These are phyloP conservation scores for Zaprionus davidi DNA, from an alignment of 1,140 invertebrate genomes.

Conservation along the genomic window DNA sequence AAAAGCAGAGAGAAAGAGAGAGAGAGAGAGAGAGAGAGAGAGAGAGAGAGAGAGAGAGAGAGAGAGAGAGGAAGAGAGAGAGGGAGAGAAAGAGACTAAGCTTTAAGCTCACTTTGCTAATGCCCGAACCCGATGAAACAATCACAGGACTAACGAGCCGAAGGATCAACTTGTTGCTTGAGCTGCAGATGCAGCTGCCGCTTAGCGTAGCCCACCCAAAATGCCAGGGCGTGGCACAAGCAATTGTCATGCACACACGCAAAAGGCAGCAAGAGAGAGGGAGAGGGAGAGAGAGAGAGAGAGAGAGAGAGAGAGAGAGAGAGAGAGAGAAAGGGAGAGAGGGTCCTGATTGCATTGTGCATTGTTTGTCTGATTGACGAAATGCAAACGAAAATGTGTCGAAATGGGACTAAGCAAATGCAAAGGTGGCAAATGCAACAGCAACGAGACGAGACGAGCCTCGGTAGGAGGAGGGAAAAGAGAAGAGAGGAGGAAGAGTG, in stretches of 20 bases:
- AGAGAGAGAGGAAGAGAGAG: background rate
- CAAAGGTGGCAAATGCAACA: slow-evolving; percentile 61
- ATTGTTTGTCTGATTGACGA: slow-evolving; percentile 81
- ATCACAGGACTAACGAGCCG: slow-evolving; percentile 14
- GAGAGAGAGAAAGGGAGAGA: slow-evolving; percentile 22
- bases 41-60: background rate
- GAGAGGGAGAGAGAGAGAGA: slow-evolving; percentile 16
- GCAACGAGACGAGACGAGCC: slow-evolving; percentile 14
- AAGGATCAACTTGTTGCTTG: slow-evolving; percentile 45
- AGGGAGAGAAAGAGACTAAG: background rate
- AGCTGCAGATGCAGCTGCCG: slow-evolving; percentile 45
- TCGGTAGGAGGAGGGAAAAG: background rate
- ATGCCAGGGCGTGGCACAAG: slow-evolving; percentile 61
- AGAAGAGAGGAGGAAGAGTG: slow-evolving; percentile 9
- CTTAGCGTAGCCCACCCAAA: slow-evolving; percentile 64
- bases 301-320: slow-evolving; percentile 12
- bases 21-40: too few species aligned
- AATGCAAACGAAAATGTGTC: slow-evolving; percentile 82
- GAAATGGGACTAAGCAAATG: slow-evolving; percentile 80
- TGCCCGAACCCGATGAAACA: slow-evolving; percentile 9
- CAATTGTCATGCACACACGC: slow-evolving; percentile 55
- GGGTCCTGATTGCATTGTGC: slow-evolving; percentile 68
- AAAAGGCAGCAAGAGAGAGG: slow-evolving; percentile 4
- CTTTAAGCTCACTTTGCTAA: background rate
- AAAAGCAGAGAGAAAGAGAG: too few species aligned